These are phyloP conservation scores for Hylaeus volcanicus DNA, from an alignment of 1,140 invertebrate genomes.

Conservation along the genomic window DNA sequence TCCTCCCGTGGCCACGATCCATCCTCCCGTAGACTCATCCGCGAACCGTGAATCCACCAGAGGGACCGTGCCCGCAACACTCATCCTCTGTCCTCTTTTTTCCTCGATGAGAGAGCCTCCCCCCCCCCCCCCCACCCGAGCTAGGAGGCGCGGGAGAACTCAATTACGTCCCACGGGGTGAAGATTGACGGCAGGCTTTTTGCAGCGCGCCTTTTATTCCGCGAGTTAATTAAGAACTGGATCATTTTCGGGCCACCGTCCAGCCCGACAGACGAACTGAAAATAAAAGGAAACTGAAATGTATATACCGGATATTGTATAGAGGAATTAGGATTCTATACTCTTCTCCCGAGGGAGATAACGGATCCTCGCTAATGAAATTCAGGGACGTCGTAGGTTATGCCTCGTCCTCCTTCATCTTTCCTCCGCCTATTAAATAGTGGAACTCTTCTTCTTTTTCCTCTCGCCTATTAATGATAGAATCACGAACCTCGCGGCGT, in stretches of 20 bases:
- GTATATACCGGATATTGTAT: too few species aligned
- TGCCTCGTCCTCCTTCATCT: too few species aligned
- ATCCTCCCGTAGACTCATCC: conserved; percentile 58
- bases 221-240: background rate
- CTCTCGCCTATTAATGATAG: background rate
- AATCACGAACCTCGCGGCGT: background rate
- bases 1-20: conserved; percentile 55
- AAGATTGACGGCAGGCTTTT: conserved; percentile 39
- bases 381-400: too few species aligned
- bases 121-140: background rate
- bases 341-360: too few species aligned
- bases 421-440: too few species aligned
- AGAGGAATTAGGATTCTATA: too few species aligned
- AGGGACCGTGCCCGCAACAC: conserved; percentile 41
- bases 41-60: conserved; percentile 55
- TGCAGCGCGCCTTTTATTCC: background rate
- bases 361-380: too few species aligned
- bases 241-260: too few species aligned
- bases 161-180: conserved; percentile 60
- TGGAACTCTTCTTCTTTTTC: too few species aligned
- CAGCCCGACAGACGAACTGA: too few species aligned
- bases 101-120: background rate
- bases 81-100: background rate
- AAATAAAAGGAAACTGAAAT: too few species aligned
- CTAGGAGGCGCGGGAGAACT: conserved; percentile 56